Evolutionary conservation across 1,140 invertebrate genomes (phyloP), one percentile per base, ranked within the genome.

Genomic region (Solenopsis fugax): DNA sequence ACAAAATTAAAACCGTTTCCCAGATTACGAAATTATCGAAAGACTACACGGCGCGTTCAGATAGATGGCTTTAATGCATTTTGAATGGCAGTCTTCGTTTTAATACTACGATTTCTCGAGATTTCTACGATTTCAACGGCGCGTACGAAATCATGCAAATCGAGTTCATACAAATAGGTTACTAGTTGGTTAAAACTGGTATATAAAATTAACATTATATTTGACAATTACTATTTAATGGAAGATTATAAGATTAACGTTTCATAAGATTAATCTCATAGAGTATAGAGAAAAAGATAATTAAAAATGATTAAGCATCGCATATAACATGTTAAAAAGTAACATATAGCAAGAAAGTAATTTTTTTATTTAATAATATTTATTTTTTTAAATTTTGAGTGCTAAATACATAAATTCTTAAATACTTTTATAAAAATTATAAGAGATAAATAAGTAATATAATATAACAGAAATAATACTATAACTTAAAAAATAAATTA

Each of bases 11-110:
- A 84, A 75, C 34, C 80, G 41, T 58, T 82, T 65, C 7, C 54
- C 56, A 34, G 80, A 84, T 75, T 75, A 75, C 54, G 69, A 69
- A 34, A 84, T 84, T 84, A 84, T 84, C 80, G 80, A 75, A 75
- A 7, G 34, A 84, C 69, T 64, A 50, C 54, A 65, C 56, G 21
- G 52, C 4, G 62, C 76, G n/a, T 29, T 69, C 52, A 16, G 16
- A 58, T 60, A 73, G 37, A 82, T 67, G 9, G 34, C 41, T 73
- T 37, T 60, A 60, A 84, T 84, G 69, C 54, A 75, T 84, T 60
- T 37, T 21, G 58, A 73, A 84, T 60, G 80, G 16, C 58, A 34
- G 21, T 34, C 18, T 21, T 4, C 41, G 52, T 48, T 84, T 84
- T 75, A 58, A 54, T n/a, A 54, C 37, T n/a, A 54, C 37, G 54